phyloP scores from a whole-genome alignment of 2,797 vertebrate genomes.

The Alectoris magna region DNA sequence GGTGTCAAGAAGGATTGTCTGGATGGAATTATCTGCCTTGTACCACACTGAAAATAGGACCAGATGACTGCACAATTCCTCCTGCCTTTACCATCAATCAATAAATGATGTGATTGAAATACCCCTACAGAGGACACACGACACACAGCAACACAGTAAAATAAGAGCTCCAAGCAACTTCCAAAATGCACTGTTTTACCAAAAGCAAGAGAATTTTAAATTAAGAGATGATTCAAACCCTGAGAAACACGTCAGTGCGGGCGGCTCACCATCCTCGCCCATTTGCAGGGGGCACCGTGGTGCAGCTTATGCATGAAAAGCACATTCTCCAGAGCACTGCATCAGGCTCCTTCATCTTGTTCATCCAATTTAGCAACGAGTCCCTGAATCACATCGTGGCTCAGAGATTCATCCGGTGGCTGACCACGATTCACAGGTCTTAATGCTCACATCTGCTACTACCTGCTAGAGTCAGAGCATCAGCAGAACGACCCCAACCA shows the following conservation, averaged over 20 bases:
- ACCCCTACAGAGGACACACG: background rate
- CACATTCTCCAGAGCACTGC: background rate
- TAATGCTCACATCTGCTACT: background rate
- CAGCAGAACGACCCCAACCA: background rate
- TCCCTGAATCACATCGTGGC: background rate
- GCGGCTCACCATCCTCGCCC: background rate
- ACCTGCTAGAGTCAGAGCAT: background rate
- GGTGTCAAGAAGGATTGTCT: background rate
- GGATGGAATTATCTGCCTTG: background rate
- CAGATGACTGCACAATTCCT: background rate
- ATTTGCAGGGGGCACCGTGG: background rate
- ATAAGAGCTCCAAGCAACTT: conserved; percentile 7
- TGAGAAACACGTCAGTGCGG: background rate
- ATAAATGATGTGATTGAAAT: background rate
- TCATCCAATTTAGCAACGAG: background rate
- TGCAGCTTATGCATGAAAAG: background rate
- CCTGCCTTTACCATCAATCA: background rate
- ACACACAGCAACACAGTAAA: background rate
- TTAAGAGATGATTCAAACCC: background rate
- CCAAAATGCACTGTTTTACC: background rate
- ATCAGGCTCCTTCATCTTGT: background rate
- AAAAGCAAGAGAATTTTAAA: background rate
- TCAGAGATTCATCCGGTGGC: background rate
- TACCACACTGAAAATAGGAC: background rate
- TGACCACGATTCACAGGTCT: conserved; percentile 31